A percentile compares a stretch with the other conserved stretches of the same genome.
Evolutionary conservation across 2,113 vertebrate genomes (phyloP).

Genomic region (Marcusenius ussheri): DNA sequence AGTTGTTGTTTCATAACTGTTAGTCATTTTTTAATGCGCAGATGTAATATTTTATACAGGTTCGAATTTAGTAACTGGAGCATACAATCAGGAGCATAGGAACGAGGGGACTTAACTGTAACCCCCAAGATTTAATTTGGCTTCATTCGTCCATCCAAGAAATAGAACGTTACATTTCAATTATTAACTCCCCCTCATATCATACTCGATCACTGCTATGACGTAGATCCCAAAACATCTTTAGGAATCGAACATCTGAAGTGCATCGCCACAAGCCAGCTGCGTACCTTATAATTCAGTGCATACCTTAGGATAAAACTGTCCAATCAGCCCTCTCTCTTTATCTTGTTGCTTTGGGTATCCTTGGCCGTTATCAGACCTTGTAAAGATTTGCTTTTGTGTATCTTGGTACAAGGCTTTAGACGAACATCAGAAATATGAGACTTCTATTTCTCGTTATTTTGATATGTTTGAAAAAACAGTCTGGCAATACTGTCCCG

Average conservation of each 20-base stretch:
- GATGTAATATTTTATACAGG: neutral
- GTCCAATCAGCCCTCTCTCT: neutral
- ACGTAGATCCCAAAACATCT: neutral
- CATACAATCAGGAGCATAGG: neutral
- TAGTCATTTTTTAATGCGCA: neutral
- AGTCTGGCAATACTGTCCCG: neutral
- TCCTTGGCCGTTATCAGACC: neutral
- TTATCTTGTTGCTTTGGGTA: neutral
- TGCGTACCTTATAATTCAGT: neutral
- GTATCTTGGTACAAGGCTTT: neutral
- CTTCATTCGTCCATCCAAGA: neutral
- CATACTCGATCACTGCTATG: neutral
- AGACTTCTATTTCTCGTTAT: neutral
- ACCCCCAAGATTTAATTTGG: neutral
- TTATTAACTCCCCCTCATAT: neutral
- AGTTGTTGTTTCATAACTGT: neutral
- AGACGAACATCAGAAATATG: neutral
- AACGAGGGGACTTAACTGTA: neutral
- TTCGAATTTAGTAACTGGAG: neutral
- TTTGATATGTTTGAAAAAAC: neutral
- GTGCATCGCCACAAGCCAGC: neutral
- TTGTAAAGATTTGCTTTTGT: neutral
- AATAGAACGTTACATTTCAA: neutral
- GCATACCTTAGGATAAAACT: neutral
- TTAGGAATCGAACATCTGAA: neutral